A percentile compares a stretch with the other conserved stretches of the same genome.
phyloP scores from a whole-genome alignment of 2,113 vertebrate genomes.

The Microtus montanus region DNA sequence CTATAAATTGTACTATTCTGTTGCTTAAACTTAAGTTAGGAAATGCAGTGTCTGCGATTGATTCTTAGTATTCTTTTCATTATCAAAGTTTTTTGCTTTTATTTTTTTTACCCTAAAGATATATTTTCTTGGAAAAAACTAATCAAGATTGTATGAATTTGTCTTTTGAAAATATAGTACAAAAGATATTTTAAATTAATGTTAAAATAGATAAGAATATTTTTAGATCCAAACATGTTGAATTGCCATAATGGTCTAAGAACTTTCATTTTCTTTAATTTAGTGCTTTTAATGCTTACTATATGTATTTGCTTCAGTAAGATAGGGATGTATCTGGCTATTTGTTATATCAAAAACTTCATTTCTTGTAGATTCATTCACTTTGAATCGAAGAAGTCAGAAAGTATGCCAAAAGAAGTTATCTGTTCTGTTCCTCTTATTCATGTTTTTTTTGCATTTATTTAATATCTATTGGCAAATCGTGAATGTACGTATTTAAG shows the following conservation, averaged over 20 bases:
- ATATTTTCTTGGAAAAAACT: background rate
- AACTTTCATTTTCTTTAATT: background rate
- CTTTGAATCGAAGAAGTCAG: background rate
- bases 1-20: background rate
- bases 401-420: constrained; percentile 5
- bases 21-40: background rate
- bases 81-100: background rate
- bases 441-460: background rate
- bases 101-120: background rate
- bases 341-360: background rate
- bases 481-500: background rate
- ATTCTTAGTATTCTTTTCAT: constrained; percentile 36
- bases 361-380: background rate
- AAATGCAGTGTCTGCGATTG: background rate
- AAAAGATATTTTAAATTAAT: constrained; percentile 45
- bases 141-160: constrained; percentile 16
- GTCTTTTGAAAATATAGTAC: constrained; percentile 41
- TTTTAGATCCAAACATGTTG: constrained; percentile 9
- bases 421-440: background rate
- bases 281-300: background rate
- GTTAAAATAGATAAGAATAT: background rate
- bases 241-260: constrained; percentile 22
- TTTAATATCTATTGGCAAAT: background rate
- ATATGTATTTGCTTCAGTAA: background rate
- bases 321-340: background rate